These are phyloP conservation scores for Agapornis roseicollis DNA, from an alignment of 2,113 vertebrate species.

Conservation along the genomic window DNA sequence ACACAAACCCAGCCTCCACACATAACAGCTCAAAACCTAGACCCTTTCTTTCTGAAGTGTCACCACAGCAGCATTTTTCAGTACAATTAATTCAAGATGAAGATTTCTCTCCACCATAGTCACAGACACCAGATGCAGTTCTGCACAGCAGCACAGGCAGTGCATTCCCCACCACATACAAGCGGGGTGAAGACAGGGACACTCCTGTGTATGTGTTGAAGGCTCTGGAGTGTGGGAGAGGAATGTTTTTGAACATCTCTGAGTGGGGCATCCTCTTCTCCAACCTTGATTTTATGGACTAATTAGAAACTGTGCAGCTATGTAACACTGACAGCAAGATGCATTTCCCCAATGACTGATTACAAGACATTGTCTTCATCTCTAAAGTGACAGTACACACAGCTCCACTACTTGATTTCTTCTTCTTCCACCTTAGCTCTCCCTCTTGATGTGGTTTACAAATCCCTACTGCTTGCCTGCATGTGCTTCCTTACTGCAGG, in stretches of 20 bases:
- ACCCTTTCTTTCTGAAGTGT: background rate
- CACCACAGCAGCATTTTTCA: background rate
- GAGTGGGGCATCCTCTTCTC: background rate
- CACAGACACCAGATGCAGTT: background rate
- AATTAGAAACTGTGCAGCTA: background rate
- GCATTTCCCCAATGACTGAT: background rate
- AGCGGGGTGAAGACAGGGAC: background rate
- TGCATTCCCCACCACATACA: fast-evolving
- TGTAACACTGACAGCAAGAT: background rate
- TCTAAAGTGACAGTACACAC: background rate
- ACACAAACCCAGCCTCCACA: background rate
- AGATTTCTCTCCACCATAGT: background rate
- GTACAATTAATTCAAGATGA: background rate
- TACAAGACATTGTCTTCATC: background rate
- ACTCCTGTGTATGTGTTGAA: background rate
- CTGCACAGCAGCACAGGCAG: background rate
- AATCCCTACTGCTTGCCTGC: background rate
- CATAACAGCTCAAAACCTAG: background rate
- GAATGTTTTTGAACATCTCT: background rate
- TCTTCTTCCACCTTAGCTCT: background rate
- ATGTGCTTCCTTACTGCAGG: no score
- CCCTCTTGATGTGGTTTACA: background rate
- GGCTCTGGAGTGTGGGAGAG: background rate
- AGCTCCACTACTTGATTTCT: background rate
- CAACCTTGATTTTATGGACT: background rate